Conservation (phyloP, 2,888 invertebrate genomes). For the Drosophila anceps region DNA sequence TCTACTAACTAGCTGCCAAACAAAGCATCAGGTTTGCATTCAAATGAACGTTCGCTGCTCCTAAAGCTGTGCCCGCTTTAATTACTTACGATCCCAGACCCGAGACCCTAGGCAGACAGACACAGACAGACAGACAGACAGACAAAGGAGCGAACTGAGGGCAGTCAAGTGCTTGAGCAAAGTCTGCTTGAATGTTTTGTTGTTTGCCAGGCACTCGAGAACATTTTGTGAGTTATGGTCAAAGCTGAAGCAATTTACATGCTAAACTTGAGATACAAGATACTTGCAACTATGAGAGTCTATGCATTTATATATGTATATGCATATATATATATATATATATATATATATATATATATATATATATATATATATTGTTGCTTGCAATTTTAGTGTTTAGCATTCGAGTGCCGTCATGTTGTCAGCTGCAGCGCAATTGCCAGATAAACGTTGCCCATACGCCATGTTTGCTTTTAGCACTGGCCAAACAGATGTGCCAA, state of each 20-base stretch:
- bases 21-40: conserved; percentile 32
- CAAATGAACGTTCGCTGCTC: conserved; percentile 24
- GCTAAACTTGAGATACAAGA: conserved; percentile 23
- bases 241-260: conserved; percentile 39
- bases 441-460: conserved; percentile 47
- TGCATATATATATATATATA: not conserved
- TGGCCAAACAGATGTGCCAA: conserved; percentile 22
- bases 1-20: conserved; percentile 20
- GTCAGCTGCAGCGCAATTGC: conserved; percentile 43
- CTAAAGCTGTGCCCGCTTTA: conserved; percentile 35
- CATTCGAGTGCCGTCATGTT: conserved; percentile 21
- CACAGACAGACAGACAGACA: not conserved
- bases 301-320: not conserved
- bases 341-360: not conserved
- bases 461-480: conserved; percentile 38
- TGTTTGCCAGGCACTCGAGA: conserved; percentile 47
- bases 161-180: conserved; percentile 57
- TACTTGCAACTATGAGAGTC: not conserved
- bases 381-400: not conserved
- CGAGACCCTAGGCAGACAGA: conserved; percentile 28
- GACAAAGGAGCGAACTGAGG: conserved; percentile 8
- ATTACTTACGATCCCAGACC: conserved; percentile 52
- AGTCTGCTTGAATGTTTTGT: conserved; percentile 33
- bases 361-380: not conserved
- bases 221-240: conserved; percentile 40